Evolutionary conservation across 2,113 vertebrate genomes (phyloP).

Genomic region (Leptocoma aspasia): DNA sequence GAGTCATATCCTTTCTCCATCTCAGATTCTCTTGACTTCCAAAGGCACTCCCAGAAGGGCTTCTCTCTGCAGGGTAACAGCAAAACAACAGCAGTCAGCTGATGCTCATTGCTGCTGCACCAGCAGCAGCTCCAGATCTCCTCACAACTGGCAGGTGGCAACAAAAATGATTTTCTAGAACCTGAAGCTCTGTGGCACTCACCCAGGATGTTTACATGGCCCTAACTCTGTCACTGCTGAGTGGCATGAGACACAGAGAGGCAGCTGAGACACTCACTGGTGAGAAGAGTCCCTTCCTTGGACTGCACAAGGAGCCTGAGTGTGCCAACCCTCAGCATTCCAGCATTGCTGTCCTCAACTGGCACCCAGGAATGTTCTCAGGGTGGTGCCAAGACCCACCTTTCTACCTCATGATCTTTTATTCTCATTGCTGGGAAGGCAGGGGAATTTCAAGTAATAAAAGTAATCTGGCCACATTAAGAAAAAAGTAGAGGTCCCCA

Average conservation of each 20-base stretch:
- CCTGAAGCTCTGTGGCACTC: not conserved
- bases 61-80: conserved; percentile 82
- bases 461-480: not conserved
- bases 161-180: not conserved
- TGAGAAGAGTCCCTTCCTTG: not conserved
- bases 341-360: not conserved
- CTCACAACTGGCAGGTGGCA: not conserved
- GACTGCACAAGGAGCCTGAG: not conserved
- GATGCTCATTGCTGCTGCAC: not conserved
- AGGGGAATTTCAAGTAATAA: not conserved
- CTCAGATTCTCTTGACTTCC: conserved; percentile 96
- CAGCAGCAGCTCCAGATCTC: not conserved
- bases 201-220: not conserved
- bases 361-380: not conserved
- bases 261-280: not conserved
- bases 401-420: not conserved
- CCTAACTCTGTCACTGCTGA: not conserved
- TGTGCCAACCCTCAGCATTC: not conserved
- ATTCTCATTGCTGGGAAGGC: not conserved
- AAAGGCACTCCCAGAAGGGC: conserved; percentile 96
- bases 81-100: not conserved
- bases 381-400: not conserved
- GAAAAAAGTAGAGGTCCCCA: not conserved
- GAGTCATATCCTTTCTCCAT: conserved; percentile 99
- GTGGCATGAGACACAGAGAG: not conserved